phyloP scores from a whole-genome alignment of 2,888 invertebrate species.

The Aethes cnicana region DNA sequence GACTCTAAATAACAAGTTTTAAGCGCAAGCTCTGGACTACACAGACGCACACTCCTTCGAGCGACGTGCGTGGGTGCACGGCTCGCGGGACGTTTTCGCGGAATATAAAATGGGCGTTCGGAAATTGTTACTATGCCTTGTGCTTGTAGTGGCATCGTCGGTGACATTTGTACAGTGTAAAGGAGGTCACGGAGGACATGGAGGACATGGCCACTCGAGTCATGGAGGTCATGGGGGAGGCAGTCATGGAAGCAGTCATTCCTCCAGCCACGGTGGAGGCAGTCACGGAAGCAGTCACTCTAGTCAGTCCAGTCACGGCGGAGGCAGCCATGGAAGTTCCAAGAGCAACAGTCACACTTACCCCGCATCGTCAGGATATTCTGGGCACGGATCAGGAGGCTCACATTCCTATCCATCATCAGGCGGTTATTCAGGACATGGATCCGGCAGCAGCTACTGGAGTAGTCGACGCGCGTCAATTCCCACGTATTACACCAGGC shows the following conservation, averaged over 20 bases:
- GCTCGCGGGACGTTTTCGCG: background rate
- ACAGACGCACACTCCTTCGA: background rate
- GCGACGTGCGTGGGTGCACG: background rate
- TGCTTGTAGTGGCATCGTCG: background rate
- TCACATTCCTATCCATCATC: background rate
- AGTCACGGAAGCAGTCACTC: no score
- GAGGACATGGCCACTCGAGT: background rate
- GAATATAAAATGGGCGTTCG: background rate
- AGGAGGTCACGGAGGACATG: background rate
- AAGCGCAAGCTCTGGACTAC: background rate
- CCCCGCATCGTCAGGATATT: background rate
- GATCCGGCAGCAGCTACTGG: background rate
- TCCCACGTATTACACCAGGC: slow-evolving; percentile 19
- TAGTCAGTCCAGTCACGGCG: background rate
- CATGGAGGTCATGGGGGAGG: background rate
- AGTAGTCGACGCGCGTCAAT: no score
- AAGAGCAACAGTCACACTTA: background rate
- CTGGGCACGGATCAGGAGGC: background rate
- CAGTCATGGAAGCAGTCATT: background rate
- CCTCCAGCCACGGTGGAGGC: background rate
- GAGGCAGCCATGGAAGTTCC: background rate
- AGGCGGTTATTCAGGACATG: no score
- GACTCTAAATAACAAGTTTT: background rate
- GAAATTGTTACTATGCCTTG: background rate
- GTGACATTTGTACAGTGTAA: slow-evolving; percentile 1